phyloP scores from a whole-genome alignment of 2,797 vertebrate genomes.

The Pygocentrus nattereri region DNA sequence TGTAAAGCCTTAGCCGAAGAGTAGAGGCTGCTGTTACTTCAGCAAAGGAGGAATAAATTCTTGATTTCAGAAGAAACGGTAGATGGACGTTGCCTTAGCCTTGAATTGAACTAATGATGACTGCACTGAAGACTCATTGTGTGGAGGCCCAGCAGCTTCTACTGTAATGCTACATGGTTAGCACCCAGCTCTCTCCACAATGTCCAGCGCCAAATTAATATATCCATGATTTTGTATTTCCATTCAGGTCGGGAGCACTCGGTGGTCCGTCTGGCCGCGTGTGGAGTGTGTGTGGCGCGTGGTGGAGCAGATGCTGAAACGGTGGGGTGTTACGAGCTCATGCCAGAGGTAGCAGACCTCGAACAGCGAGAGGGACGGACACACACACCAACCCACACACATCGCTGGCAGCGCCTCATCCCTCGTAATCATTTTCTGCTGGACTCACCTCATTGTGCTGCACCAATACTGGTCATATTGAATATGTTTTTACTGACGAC shows the following conservation, averaged over 20 bases:
- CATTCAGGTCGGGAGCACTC: conserved; percentile 43
- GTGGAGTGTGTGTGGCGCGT: conserved; percentile 48
- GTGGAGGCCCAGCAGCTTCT: too few relatives aligned
- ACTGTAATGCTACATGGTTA: too few relatives aligned
- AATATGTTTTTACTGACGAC: background rate
- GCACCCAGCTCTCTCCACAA: background rate
- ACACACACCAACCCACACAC: conserved; percentile 16
- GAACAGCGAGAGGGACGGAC: conserved; percentile 45
- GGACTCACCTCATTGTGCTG: background rate
- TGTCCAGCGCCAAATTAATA: background rate
- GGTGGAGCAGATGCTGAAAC: conserved; percentile 58
- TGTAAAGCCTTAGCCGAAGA: too few relatives aligned
- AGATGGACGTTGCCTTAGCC: too few relatives aligned
- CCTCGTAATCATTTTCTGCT: background rate
- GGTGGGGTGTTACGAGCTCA: conserved; percentile 43
- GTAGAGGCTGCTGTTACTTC: too few relatives aligned
- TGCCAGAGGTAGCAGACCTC: conserved; percentile 61
- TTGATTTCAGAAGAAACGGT: too few relatives aligned
- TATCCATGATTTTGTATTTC: conserved; percentile 33
- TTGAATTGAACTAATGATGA: too few relatives aligned
- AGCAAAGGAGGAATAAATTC: too few relatives aligned
- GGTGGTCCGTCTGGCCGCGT: conserved; percentile 48
- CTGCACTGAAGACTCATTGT: too few relatives aligned
- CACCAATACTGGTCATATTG: background rate
- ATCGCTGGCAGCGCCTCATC: background rate